Evolutionary conservation across 2,888 invertebrate genomes (phyloP), one percentile per base, ranked within the genome.

Genomic region (Ellobium chinense): DNA sequence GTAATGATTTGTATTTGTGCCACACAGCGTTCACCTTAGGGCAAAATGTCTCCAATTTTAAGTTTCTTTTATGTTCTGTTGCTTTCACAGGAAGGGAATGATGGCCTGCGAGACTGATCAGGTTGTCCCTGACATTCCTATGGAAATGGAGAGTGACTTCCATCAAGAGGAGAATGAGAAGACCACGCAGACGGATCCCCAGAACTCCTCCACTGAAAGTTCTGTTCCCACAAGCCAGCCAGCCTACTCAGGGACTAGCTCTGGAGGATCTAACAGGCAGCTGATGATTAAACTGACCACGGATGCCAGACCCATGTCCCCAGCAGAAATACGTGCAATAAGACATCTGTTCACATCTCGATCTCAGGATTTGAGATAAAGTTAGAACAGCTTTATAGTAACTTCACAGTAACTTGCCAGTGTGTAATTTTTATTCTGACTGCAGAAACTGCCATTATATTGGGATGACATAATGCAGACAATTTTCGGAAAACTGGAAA

Each of bases 221-320:
- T 56, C 34, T 31, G 70, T 18, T 54, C 12, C 58, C 34, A 0
- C 21, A 2, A 58, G 56, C 18, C 31, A 27, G n/a, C 54, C 46
- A 29, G 21, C 31, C 29, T n/a, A 34, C 14, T n/a, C 56, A n/a
- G 68, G 24, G 2, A 14, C 54, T 18, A 29, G 21, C 27, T 18
- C 46, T 12, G 46, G 46, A 46, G 27, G 46, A 69, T 24, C 70
- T 21, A 70, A 70, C 31, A 60, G 74, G 14, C 79, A 63, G 21
- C 29, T 79, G 21, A 37, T 79, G 73, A 74, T 79, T 39, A 85
- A 89, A 73, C 78, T 91, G 66, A 87, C 82, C 58, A 82, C 86
- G 27, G 91, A 91, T 82, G 89, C 91, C 7, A 83, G 86, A 70
- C 90, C 89, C n/a, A 84, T 90, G 73, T 87, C 89, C 2, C 83